Evolutionary conservation across 2,888 invertebrate species (phyloP).

Genomic region (Quadriops clusia): DNA sequence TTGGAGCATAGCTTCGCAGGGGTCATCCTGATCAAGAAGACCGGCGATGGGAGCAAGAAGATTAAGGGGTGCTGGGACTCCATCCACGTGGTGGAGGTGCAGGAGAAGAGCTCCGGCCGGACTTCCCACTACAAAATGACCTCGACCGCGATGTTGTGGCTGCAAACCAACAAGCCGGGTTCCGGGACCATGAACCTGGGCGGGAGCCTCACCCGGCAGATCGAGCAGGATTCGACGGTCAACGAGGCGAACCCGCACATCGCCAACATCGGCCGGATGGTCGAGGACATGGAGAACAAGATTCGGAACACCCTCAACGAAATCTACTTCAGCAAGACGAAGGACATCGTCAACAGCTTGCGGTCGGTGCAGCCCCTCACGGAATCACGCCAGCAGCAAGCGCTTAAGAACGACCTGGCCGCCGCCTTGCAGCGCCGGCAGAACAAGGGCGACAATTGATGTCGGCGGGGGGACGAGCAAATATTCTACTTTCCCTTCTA

Average conservation of each 20-base stretch:
- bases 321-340: slow-evolving; percentile 98
- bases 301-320: slow-evolving; percentile 96
- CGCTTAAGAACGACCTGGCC: slow-evolving; percentile 75
- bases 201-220: slow-evolving; percentile 94
- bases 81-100: slow-evolving; percentile 97
- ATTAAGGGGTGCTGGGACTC: slow-evolving; percentile 99
- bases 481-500: too few relatives aligned
- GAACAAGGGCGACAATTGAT: slow-evolving; percentile 46
- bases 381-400: slow-evolving; percentile 73
- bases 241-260: slow-evolving; percentile 94
- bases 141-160: slow-evolving; percentile 98
- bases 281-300: slow-evolving; percentile 99
- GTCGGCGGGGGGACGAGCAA: slow-evolving; percentile 14
- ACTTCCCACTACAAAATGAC: slow-evolving; percentile 97
- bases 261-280: slow-evolving; percentile 96
- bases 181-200: slow-evolving; percentile 99
- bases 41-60: slow-evolving; percentile 95
- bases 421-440: slow-evolving; percentile 73
- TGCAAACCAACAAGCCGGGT: slow-evolving; percentile 92
- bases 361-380: slow-evolving; percentile 65
- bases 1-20: slow-evolving; percentile 97
- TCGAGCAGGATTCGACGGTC: slow-evolving; percentile 82
- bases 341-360: slow-evolving; percentile 67
- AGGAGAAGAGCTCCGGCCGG: slow-evolving; percentile 87
- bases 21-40: slow-evolving; percentile 97